These are phyloP conservation scores for Diplazon laetatorius DNA, from an alignment of 2,888 invertebrate genomes.

Conservation along the genomic window DNA sequence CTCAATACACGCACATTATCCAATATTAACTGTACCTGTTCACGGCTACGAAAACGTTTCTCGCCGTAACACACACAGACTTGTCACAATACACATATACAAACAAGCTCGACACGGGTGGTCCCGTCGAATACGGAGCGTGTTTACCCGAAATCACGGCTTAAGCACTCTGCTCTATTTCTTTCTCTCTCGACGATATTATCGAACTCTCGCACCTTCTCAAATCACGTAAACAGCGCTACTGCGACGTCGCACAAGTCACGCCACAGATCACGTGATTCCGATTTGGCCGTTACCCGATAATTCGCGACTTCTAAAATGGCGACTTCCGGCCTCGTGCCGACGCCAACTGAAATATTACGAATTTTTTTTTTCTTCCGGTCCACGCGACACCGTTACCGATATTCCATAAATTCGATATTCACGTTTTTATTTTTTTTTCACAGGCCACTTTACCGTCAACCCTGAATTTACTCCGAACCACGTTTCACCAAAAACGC, in stretches of 20 bases:
- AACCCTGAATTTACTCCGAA: conserved; percentile 1
- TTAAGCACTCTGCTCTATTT: too few relatives aligned
- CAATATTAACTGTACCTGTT: too few relatives aligned
- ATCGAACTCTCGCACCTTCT: neutral
- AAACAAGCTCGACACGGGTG: too few relatives aligned
- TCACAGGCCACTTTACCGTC: conserved; percentile 21
- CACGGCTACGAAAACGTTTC: too few relatives aligned
- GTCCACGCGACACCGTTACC: too few relatives aligned
- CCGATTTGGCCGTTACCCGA: conserved; percentile 7
- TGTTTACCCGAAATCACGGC: too few relatives aligned
- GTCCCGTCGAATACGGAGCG: too few relatives aligned
- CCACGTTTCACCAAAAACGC: conserved; percentile 6
- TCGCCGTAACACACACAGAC: too few relatives aligned
- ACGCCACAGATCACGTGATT: conserved; percentile 44
- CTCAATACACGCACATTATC: too few relatives aligned
- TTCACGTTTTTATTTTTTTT: neutral
- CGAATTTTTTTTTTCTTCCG: neutral
- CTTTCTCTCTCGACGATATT: too few relatives aligned
- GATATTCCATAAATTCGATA: too few relatives aligned
- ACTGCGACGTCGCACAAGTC: conserved; percentile 39
- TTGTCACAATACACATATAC: too few relatives aligned
- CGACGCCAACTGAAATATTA: neutral
- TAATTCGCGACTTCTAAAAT: conserved; percentile 25
- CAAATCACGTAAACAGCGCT: conserved; percentile 33
- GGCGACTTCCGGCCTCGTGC: neutral